Evolutionary conservation across 2,888 invertebrate genomes (phyloP), one percentile per base, ranked within the genome.

Genomic region (Cantharis lateralis): DNA sequence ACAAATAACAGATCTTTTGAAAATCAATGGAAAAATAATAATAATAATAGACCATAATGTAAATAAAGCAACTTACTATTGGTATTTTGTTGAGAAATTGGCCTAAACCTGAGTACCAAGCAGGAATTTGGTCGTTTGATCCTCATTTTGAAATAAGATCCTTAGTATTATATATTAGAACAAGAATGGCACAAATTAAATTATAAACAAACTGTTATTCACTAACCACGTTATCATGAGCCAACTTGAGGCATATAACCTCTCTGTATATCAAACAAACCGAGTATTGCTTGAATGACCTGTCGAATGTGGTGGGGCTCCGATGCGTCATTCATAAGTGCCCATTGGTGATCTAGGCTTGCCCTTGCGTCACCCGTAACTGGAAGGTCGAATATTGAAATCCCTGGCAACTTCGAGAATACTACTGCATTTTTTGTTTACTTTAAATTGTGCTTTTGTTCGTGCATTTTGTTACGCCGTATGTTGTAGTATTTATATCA

Each of bases 111-210:
- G 75, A 93, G 88, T 81, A 92, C 91, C 82, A 93, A 89, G 87
- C 92, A 92, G 83, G 91, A 91, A 81, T 91, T 91, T 86, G 91
- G 91, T 87, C 92, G 90, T 89, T 92, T 93, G 85, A 92, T 90
- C 89, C 92, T 91, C 92, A 92, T 92, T 66, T 73, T 71, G 10
- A 20, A 71, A 28, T 28, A 15, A 48, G 32, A 3, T 66, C 16
- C 13, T 62, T 13, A 7, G 20, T 68, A 68, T 20, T 24, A n/a
- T 24, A n/a, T 68, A 72, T 66, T 66, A n/a, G n/a, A 63, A 63
- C 15, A 64, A 32, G 24, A 74, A 70, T 66, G 32, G 70, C 70
- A 70, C 70, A 74, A 70, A 62, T 16, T 13, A 5, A 64, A 63
- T 26, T 18, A 24, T 16, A 70, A 62, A 15, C 74, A 74, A 74